Percentiles rank a stretch among this genome's conserved stretches.
phyloP scores from a whole-genome alignment of 1,140 invertebrate species.

The Apis dorsata region DNA sequence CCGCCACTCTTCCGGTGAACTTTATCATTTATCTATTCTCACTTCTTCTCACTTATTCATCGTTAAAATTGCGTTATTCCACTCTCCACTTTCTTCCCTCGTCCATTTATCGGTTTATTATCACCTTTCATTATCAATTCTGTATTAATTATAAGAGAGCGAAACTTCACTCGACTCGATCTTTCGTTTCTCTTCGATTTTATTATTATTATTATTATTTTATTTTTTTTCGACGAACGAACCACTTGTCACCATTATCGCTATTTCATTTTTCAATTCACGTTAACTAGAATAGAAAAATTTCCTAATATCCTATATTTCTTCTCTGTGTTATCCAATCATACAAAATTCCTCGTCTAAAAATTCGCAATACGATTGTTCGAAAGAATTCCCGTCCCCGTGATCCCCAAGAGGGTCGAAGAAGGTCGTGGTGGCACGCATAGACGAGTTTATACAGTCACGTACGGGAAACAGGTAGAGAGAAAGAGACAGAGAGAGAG shows the following conservation, averaged over 20 bases:
- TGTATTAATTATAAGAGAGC: too few relatives aligned
- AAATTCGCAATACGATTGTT: background rate
- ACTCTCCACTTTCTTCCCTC: too few relatives aligned
- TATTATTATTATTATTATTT: too few relatives aligned
- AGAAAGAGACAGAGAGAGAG: background rate
- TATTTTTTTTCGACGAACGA: too few relatives aligned
- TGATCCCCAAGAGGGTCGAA: background rate
- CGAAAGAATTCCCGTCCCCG: background rate
- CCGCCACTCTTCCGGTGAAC: background rate
- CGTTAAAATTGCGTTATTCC: too few relatives aligned
- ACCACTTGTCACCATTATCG: background rate
- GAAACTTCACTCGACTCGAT: too few relatives aligned
- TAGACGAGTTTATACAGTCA: conserved; percentile 43
- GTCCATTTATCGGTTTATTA: too few relatives aligned
- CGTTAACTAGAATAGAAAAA: background rate
- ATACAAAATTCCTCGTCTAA: background rate
- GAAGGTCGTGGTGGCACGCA: conserved; percentile 23
- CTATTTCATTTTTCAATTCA: background rate
- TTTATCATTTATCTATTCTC: background rate
- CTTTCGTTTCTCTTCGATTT: too few relatives aligned
- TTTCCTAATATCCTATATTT: background rate
- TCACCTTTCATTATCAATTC: too few relatives aligned
- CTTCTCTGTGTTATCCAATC: background rate
- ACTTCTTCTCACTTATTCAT: too few relatives aligned
- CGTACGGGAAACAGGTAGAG: conserved; percentile 28